These are phyloP conservation scores for Scaptomyza pallida DNA, from an alignment of 1,140 invertebrate species.

Conservation along the genomic window DNA sequence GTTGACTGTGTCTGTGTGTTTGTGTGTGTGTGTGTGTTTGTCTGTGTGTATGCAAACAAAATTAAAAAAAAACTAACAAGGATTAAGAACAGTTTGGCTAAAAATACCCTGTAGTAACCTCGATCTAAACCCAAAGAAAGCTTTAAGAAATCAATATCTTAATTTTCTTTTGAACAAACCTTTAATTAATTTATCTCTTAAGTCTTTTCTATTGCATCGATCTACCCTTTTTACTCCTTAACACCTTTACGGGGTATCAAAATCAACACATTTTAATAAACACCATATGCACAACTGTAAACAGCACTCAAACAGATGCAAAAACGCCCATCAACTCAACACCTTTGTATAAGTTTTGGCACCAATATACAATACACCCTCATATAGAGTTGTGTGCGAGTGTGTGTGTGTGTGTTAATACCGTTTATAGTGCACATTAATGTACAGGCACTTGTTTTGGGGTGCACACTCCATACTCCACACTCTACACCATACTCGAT, in stretches of 20 bases:
- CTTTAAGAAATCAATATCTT: too few species aligned
- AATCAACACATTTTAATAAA: conserved; percentile 16
- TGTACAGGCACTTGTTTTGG: conserved; percentile 17
- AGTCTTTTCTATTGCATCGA: too few species aligned
- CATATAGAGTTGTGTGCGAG: background rate
- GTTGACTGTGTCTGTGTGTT: background rate
- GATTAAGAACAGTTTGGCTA: too few species aligned
- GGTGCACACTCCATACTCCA: background rate
- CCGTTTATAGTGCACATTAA: conserved; percentile 26
- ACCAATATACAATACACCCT: conserved; percentile 6
- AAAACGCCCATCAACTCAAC: conserved; percentile 10
- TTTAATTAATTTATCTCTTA: too few species aligned
- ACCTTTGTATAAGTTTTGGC: conserved; percentile 12
- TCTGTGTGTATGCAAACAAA: background rate
- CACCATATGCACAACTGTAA: conserved; percentile 12
- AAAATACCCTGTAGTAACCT: too few species aligned
- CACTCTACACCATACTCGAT: background rate
- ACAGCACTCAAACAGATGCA: conserved; percentile 17
- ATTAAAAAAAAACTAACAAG: too few species aligned
- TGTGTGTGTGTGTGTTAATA: background rate
- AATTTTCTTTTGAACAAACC: too few species aligned
- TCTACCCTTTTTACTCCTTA: too few species aligned
- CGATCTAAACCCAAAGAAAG: too few species aligned
- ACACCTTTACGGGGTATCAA: background rate
- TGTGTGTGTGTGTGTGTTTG: background rate